Evolutionary conservation across 1,140 invertebrate genomes (phyloP), one percentile per base, ranked within the genome.

Genomic region (Harlomillsia oculata): DNA sequence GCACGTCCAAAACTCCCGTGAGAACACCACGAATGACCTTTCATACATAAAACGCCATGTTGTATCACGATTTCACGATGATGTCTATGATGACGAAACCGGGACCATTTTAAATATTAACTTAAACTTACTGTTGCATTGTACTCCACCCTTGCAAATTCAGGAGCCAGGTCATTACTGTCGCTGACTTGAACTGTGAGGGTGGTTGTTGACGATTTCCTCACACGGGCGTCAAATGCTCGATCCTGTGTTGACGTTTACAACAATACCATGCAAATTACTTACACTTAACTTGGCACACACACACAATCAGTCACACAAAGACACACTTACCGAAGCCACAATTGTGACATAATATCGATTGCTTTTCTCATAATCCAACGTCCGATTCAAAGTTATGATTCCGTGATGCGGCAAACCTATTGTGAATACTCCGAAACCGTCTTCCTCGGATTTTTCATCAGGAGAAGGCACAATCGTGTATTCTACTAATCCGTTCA

Each of bases 351-450:
- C 80, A 68, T 89, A 83, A 72, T 89, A 92, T 64, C 84, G 79
- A 69, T 89, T 82, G n/a, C 83, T 87, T 67, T 80, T 83, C 70
- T 94, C 89, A 70, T 84, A 94, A 74, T 94, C 89, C 65, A 94
- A 75, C 25, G 81, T 87, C 63, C 84, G 82, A 67, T 87, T 87
- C n/a, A 94, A 82, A 9, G 86, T 89, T 55, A 94, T 82, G 67
- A 88, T 83, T 58, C 89, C 89, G 71, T 90, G 87, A 72, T 92
- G 88, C 5, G 89, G 88, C 65, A 88, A 77, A 50, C 87, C 85
- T 72, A 91, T 90, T 53, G 82, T 78, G 71, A 93, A 91, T 66
- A 79, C 83, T 18, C 82, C 81, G 69, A 81, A 86, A 16, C 87
- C 88, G 71, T 92, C 87, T 5, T 79, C 82, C n/a, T 76, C 80